These are phyloP conservation scores for Rhynchomys soricoides DNA, from an alignment of 2,113 vertebrate species.

Conservation along the genomic window DNA sequence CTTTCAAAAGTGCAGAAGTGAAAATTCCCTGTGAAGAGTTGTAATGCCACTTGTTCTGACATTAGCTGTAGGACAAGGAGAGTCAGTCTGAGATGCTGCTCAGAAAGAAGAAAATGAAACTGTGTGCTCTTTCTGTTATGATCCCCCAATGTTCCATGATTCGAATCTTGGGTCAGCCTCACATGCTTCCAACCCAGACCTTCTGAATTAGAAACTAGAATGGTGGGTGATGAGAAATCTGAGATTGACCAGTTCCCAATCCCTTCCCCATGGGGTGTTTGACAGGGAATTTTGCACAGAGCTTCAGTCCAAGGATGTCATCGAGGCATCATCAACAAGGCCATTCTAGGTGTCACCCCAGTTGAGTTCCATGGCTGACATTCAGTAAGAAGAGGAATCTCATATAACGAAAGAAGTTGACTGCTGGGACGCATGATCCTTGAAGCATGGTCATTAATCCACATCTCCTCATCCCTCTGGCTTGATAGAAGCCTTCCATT, in stretches of 20 bases:
- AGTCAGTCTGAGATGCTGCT: not conserved
- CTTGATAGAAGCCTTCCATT: not conserved
- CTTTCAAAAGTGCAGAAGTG: slow-evolving; percentile 31
- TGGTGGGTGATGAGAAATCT: not conserved
- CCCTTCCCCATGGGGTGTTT: not conserved
- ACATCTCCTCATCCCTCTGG: not conserved
- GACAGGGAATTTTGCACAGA: not conserved
- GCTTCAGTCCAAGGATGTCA: not conserved
- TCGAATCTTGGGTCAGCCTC: accelerated
- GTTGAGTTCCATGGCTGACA: not conserved
- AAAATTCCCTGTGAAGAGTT: not conserved
- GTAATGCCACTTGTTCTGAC: not conserved
- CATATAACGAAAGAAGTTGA: not conserved
- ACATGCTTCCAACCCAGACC: not conserved
- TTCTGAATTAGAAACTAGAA: not conserved
- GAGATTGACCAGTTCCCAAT: too few species aligned
- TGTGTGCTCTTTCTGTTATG: not conserved
- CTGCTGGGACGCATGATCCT: not conserved
- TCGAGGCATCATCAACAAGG: not conserved
- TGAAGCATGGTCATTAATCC: too few species aligned
- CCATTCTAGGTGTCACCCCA: not conserved
- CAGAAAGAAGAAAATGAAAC: not conserved
- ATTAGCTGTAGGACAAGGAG: not conserved
- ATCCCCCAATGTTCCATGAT: not conserved
- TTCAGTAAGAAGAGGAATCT: not conserved